Conservation (phyloP, 2,113 vertebrate genomes). For the Hippocampus mohnikei region DNA sequence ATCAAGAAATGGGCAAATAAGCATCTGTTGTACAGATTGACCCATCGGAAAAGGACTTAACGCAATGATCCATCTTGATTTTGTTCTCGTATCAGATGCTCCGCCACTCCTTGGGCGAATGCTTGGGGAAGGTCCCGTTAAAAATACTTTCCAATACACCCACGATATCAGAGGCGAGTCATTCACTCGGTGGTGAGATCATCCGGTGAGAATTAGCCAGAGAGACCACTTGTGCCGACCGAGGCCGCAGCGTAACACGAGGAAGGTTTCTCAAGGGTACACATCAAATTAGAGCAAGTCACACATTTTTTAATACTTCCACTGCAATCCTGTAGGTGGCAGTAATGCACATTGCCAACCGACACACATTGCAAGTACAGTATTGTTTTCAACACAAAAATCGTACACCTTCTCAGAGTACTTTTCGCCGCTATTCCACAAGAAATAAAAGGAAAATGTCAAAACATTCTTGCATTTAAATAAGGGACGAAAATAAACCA, state of each 20-base stretch:
- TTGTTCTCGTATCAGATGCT: constrained; percentile 46
- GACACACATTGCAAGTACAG: not conserved
- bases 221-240: constrained; percentile 31
- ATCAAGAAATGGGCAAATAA: not conserved
- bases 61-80: too few relatives aligned
- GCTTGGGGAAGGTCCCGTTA: constrained; percentile 49
- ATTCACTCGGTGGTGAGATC: constrained; percentile 66
- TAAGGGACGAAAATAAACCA: too few relatives aligned
- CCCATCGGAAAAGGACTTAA: not conserved
- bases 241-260: constrained; percentile 23
- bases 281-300: not conserved
- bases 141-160: constrained; percentile 64
- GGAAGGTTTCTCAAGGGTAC: constrained; percentile 32
- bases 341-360: not conserved
- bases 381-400: too few relatives aligned
- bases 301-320: not conserved
- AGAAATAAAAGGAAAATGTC: too few relatives aligned
- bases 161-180: constrained; percentile 62
- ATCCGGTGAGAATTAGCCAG: constrained; percentile 49
- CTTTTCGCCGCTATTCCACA: too few relatives aligned
- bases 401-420: too few relatives aligned
- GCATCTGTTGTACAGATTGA: not conserved
- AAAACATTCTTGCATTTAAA: too few relatives aligned
- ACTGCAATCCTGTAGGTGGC: not conserved
- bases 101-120: constrained; percentile 50